These are phyloP conservation scores for Drosophila robusta DNA, from an alignment of 2,888 invertebrate species.

Conservation along the genomic window DNA sequence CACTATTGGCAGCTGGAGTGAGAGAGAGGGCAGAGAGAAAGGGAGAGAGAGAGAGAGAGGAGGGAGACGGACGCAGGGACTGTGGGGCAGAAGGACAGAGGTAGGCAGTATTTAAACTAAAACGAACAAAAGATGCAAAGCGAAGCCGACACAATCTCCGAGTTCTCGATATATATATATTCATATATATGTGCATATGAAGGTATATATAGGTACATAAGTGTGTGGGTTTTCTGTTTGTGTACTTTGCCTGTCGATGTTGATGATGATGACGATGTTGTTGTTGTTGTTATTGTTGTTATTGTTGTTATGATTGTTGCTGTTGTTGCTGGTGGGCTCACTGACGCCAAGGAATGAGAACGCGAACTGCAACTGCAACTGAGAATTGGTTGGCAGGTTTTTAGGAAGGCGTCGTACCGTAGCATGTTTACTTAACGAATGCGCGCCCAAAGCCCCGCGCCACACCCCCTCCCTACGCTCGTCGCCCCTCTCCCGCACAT, in stretches of 20 bases:
- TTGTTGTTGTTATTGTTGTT: slow-evolving; percentile 31
- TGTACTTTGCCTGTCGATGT: slow-evolving; percentile 63
- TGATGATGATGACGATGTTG: slow-evolving; percentile 57
- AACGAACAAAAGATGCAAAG: slow-evolving; percentile 81
- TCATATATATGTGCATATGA: neutral
- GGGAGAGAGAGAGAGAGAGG: neutral
- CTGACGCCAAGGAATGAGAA: slow-evolving; percentile 61
- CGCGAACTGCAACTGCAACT: slow-evolving; percentile 43
- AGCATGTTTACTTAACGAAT: slow-evolving; percentile 79
- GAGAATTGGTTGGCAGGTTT: slow-evolving; percentile 59
- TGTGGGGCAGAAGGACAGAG: slow-evolving; percentile 24
- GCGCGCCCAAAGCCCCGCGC: slow-evolving; percentile 45
- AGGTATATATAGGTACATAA: slow-evolving; percentile 1
- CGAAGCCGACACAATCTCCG: slow-evolving; percentile 71
- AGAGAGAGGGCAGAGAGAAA: neutral
- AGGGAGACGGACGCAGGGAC: slow-evolving; percentile 4
- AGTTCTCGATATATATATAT: slow-evolving; percentile 15
- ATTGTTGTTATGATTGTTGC: slow-evolving; percentile 37
- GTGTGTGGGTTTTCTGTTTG: slow-evolving; percentile 37
- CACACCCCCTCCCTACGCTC: neutral
- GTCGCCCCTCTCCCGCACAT: neutral
- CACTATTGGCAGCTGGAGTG: slow-evolving; percentile 72
- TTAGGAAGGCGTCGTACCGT: slow-evolving; percentile 78
- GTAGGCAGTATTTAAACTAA: slow-evolving; percentile 79
- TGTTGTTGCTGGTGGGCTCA: slow-evolving; percentile 43